Evolutionary conservation across 2,797 vertebrate species (phyloP).

Genomic region (Chelon labrosus): DNA sequence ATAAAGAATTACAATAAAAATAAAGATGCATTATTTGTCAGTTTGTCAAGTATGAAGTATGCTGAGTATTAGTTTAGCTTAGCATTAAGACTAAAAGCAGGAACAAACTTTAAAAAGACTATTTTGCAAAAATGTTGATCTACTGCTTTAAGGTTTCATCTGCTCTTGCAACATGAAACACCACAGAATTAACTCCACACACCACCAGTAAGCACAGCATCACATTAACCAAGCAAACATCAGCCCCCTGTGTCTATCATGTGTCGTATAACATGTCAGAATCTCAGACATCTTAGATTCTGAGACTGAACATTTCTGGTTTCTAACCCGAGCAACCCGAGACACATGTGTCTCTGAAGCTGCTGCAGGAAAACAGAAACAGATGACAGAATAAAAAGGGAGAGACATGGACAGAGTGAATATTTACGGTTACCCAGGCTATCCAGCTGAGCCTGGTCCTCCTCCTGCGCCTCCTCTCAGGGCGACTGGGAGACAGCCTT

Average conservation of each 20-base stretch:
- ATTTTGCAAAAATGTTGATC: no score
- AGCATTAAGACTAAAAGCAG: no score
- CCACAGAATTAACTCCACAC: neutral
- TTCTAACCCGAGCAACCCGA: neutral
- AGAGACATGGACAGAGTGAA: slow-evolving; percentile 8
- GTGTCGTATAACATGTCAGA: neutral
- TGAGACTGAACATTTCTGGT: neutral
- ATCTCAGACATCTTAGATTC: neutral
- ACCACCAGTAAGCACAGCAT: neutral
- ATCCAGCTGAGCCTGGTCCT: slow-evolving; percentile 76
- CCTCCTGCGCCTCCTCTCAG: slow-evolving; percentile 53
- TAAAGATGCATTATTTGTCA: no score
- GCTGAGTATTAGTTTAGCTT: no score
- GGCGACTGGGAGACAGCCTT: slow-evolving; percentile 69
- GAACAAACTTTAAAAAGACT: no score
- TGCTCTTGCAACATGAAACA: neutral
- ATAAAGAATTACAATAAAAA: no score
- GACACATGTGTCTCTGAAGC: neutral
- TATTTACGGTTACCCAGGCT: slow-evolving; percentile 70
- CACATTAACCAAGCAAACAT: neutral
- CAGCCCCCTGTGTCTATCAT: neutral
- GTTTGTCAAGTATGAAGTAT: no score
- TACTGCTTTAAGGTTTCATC: no score
- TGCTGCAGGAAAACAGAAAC: neutral
- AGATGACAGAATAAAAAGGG: neutral